A percentile compares a stretch with the other conserved stretches of the same genome.
Conservation (phyloP, 2,113 vertebrate genomes). For the Steatornis caripensis region DNA sequence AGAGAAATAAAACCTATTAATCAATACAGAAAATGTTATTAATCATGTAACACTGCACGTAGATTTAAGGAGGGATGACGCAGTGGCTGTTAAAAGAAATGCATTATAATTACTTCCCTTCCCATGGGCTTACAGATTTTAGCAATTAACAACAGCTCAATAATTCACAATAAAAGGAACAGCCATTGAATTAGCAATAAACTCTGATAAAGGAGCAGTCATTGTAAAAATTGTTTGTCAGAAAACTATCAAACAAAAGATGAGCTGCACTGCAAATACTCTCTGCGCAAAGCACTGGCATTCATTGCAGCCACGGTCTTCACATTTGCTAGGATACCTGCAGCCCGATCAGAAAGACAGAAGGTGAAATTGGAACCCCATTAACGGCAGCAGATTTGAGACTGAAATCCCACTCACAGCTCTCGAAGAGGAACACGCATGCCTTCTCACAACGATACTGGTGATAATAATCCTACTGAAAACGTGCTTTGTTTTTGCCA, state of each 20-base stretch:
- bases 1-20: slow-evolving; percentile 33
- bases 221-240: not conserved
- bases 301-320: not conserved
- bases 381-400: not conserved
- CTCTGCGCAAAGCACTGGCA: not conserved
- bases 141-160: slow-evolving; percentile 32
- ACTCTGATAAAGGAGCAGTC: not conserved
- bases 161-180: slow-evolving; percentile 25
- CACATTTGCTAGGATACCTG: not conserved
- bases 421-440: not conserved
- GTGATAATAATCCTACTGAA: no score
- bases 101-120: slow-evolving; percentile 6
- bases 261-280: accelerated
- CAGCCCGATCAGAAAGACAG: not conserved
- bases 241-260: not conserved
- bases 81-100: slow-evolving; percentile 36
- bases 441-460: not conserved
- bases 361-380: not conserved
- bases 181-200: not conserved
- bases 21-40: slow-evolving; percentile 28
- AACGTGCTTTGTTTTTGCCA: no score
- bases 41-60: not conserved
- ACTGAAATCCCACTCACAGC: not conserved
- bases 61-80: slow-evolving; percentile 19
- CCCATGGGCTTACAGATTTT: slow-evolving; percentile 19